Conservation (phyloP, 2,888 invertebrate genomes). For the Sepiola atlantica region DNA sequence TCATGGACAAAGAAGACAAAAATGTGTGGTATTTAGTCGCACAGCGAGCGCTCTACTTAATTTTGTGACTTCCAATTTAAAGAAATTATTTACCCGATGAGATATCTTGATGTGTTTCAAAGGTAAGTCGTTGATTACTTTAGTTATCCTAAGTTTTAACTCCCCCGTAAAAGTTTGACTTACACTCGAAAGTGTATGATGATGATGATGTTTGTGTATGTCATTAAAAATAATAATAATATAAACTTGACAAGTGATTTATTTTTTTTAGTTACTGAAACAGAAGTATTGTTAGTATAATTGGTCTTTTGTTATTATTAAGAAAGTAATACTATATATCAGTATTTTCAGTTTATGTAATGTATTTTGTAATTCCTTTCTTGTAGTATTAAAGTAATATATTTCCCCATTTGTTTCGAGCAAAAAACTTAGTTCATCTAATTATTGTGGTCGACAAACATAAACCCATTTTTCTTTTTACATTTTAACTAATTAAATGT, state of each 20-base stretch:
- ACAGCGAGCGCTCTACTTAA: background rate
- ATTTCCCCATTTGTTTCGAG: too few relatives aligned
- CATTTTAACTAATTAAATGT: too few relatives aligned
- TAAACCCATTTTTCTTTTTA: too few relatives aligned
- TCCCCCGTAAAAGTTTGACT: background rate
- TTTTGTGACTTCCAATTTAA: slow-evolving; percentile 32
- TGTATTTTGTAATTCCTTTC: too few relatives aligned
- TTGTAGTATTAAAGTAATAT: too few relatives aligned
- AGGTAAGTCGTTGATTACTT: background rate
- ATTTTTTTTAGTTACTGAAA: background rate
- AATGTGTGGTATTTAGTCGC: slow-evolving; percentile 32
- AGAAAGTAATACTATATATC: too few relatives aligned
- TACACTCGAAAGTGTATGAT: background rate
- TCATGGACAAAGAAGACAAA: slow-evolving; percentile 32
- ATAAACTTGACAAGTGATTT: background rate
- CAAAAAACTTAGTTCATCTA: too few relatives aligned
- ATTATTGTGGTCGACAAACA: too few relatives aligned
- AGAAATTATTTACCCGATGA: slow-evolving; percentile 1
- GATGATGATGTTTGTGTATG: background rate
- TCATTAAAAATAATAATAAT: background rate
- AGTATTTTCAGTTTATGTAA: too few relatives aligned
- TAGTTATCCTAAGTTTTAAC: background rate
- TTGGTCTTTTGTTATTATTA: background rate
- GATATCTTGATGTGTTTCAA: background rate
- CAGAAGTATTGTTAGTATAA: background rate